Conservation (phyloP, 2,113 vertebrate genomes). For the Ceratotherium simum region DNA sequence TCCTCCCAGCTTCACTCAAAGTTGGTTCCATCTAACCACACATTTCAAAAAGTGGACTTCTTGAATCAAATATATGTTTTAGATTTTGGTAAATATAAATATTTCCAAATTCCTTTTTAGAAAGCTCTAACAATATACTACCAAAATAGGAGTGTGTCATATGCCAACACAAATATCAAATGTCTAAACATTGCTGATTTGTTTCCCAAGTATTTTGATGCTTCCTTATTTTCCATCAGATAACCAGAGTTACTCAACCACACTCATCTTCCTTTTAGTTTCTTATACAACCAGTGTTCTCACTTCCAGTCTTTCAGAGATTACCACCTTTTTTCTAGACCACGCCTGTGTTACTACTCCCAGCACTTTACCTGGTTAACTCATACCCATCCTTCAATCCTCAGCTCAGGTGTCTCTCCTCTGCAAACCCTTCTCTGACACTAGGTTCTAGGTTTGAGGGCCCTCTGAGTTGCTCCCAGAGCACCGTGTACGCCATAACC, state of each 20-base stretch:
- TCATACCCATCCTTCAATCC: background rate
- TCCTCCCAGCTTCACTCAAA: background rate
- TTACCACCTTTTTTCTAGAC: background rate
- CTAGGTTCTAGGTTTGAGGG: background rate
- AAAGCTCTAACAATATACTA: background rate
- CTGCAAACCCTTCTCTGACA: background rate
- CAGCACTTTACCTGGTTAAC: background rate
- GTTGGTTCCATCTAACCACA: background rate
- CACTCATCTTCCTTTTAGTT: background rate
- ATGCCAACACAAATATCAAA: background rate
- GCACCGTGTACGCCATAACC: background rate
- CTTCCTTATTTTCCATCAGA: background rate
- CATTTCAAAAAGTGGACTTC: background rate
- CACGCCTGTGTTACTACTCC: fast-evolving
- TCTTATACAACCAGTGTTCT: background rate
- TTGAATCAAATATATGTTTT: background rate
- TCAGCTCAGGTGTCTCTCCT: background rate
- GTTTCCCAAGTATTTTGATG: background rate
- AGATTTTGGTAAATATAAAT: background rate
- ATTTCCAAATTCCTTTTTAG: background rate
- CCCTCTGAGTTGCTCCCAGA: background rate
- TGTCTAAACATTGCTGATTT: background rate
- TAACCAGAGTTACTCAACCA: background rate
- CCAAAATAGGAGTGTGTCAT: background rate
- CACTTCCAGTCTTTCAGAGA: background rate